Conservation (phyloP, 1,140 invertebrate genomes). For the Pseudomyrmex cubaensis region DNA sequence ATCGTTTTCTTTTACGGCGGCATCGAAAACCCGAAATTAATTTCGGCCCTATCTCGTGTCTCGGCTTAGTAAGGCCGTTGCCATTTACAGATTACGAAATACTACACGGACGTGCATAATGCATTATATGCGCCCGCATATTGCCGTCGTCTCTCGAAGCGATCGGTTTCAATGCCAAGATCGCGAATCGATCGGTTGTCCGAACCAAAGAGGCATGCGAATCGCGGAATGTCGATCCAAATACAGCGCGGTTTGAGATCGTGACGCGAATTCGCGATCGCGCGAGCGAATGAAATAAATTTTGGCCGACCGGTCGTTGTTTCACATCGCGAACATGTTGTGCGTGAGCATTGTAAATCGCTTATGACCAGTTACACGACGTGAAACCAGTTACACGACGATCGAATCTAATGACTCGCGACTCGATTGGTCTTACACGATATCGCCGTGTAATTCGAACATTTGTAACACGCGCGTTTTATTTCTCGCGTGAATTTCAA, state of each 20-base stretch:
- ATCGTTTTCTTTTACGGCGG: conserved; percentile 12
- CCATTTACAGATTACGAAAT: conserved; percentile 63
- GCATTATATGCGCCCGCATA: conserved; percentile 48
- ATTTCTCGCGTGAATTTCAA: too few species aligned
- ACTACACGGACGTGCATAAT: conserved; percentile 41
- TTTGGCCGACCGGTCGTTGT: conserved; percentile 56
- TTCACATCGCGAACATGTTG: conserved; percentile 42
- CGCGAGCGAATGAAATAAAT: conserved; percentile 25
- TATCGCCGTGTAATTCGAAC: too few species aligned
- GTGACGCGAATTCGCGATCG: conserved; percentile 67
- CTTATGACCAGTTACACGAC: conserved; percentile 11
- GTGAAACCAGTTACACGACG: conserved; percentile 70
- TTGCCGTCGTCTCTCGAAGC: conserved; percentile 11
- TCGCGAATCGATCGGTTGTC: conserved; percentile 29
- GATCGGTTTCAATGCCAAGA: conserved; percentile 68
- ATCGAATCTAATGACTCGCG: neutral
- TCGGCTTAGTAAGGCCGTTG: conserved; percentile 11
- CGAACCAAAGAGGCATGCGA: conserved; percentile 33
- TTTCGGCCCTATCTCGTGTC: conserved; percentile 17
- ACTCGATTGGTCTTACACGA: neutral
- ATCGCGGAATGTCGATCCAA: conserved; percentile 67
- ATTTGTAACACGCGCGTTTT: too few species aligned
- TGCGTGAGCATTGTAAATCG: conserved; percentile 25
- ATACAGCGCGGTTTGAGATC: conserved; percentile 61
- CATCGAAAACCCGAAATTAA: conserved; percentile 33